Conservation (phyloP, 2,113 vertebrate species). For the Morone saxatilis region DNA sequence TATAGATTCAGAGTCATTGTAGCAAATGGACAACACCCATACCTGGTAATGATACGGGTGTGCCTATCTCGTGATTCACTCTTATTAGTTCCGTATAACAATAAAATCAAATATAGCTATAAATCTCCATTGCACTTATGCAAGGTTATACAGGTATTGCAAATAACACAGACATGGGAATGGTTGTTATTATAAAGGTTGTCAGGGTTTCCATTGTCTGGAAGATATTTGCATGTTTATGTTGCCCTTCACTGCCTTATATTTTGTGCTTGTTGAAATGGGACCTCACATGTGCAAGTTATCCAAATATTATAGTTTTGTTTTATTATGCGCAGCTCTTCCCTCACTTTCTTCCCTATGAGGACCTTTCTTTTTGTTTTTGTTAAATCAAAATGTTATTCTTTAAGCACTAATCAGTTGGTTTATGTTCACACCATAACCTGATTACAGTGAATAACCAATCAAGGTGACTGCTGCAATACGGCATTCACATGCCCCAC, state of each 20-base stretch:
- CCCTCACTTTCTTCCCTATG: neutral
- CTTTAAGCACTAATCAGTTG: neutral
- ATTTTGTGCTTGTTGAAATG: constrained; percentile 1
- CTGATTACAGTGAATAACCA: neutral
- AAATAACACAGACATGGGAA: constrained; percentile 16
- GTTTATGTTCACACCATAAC: neutral
- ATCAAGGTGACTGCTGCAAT: neutral
- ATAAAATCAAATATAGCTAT: constrained; percentile 26
- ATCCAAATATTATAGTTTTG: constrained; percentile 1
- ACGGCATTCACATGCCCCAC: neutral
- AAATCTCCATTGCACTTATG: constrained; percentile 9
- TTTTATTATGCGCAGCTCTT: neutral
- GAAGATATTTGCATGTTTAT: constrained; percentile 14
- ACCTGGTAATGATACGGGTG: constrained; percentile 22
- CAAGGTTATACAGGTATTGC: constrained; percentile 9
- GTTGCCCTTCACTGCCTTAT: neutral
- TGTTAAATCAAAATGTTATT: neutral
- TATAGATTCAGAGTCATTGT: constrained; percentile 3
- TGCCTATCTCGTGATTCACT: constrained; percentile 34
- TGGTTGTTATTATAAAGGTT: constrained; percentile 6
- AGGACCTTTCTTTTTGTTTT: neutral
- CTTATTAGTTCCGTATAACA: constrained; percentile 53
- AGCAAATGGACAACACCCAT: constrained; percentile 29
- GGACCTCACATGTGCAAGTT: constrained; percentile 4
- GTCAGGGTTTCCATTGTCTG: constrained; percentile 25